Evolutionary conservation across 2,113 vertebrate species (phyloP).

Genomic region (Stigmatopora nigra): DNA sequence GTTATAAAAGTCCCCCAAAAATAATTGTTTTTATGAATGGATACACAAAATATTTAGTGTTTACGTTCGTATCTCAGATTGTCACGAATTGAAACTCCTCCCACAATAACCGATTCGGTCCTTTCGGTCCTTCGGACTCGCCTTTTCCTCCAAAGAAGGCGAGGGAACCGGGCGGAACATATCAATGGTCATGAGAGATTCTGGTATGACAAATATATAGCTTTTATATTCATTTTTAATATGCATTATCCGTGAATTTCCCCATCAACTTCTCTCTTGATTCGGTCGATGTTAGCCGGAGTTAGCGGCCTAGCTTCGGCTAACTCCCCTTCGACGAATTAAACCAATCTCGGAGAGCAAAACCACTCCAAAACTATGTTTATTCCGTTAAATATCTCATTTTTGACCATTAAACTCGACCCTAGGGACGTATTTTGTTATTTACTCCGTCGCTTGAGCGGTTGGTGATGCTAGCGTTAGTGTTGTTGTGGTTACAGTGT

Average conservation of each 20-base stretch:
- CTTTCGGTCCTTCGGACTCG: constrained; percentile 18
- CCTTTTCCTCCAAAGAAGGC: constrained; percentile 43
- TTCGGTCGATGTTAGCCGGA: not conserved
- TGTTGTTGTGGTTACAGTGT: constrained; percentile 11
- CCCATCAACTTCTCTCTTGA: not conserved
- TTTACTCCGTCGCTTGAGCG: not conserved
- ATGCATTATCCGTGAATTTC: too few species aligned
- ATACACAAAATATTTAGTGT: not conserved
- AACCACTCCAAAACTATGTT: not conserved
- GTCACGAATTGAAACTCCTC: constrained; percentile 29
- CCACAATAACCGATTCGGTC: not conserved
- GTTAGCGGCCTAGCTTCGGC: constrained; percentile 20
- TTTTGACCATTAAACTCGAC: not conserved
- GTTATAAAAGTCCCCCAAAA: too few species aligned
- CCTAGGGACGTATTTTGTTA: not conserved
- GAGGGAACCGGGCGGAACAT: constrained; percentile 43
- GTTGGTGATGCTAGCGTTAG: not conserved
- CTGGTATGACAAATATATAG: constrained; percentile 49
- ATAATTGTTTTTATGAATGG: too few species aligned
- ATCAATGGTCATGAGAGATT: constrained; percentile 49
- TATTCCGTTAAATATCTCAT: not conserved
- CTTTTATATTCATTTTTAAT: not conserved
- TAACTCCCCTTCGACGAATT: constrained; percentile 5
- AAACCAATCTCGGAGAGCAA: not conserved
- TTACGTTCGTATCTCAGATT: not conserved